These are phyloP conservation scores for Drosophila acutilabella DNA, from an alignment of 2,888 invertebrate genomes.

Conservation along the genomic window DNA sequence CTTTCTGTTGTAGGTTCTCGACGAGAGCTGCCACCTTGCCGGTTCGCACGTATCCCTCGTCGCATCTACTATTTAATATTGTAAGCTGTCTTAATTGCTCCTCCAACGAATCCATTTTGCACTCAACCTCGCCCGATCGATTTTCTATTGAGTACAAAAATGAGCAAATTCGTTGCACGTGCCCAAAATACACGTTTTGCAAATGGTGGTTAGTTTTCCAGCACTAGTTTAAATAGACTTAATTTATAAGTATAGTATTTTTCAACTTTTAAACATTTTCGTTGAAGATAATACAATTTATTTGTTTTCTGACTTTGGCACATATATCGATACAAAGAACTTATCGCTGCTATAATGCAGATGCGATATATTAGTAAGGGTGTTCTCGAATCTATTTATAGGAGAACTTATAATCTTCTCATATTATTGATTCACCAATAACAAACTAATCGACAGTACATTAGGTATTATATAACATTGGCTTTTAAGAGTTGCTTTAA, in stretches of 20 bases:
- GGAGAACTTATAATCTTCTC: no score
- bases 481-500: no score
- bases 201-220: no score
- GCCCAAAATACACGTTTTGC: background rate
- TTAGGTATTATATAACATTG: no score
- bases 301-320: background rate
- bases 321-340: background rate
- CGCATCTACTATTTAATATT: conserved; percentile 85
- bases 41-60: conserved; percentile 27
- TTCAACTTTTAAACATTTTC: background rate
- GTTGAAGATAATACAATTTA: background rate
- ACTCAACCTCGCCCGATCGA: background rate
- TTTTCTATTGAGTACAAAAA: background rate
- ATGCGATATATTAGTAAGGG: background rate
- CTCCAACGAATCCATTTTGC: conserved; percentile 88
- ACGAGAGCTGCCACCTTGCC: conserved; percentile 53
- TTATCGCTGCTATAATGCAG: background rate
- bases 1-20: conserved; percentile 48
- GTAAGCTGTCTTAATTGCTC: conserved; percentile 90
- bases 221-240: no score
- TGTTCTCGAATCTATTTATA: no score
- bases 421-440: no score
- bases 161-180: background rate
- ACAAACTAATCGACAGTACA: no score
- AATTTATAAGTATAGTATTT: background rate